Evolutionary conservation across 2,797 vertebrate genomes (phyloP).

Genomic region (Argentina silus): DNA sequence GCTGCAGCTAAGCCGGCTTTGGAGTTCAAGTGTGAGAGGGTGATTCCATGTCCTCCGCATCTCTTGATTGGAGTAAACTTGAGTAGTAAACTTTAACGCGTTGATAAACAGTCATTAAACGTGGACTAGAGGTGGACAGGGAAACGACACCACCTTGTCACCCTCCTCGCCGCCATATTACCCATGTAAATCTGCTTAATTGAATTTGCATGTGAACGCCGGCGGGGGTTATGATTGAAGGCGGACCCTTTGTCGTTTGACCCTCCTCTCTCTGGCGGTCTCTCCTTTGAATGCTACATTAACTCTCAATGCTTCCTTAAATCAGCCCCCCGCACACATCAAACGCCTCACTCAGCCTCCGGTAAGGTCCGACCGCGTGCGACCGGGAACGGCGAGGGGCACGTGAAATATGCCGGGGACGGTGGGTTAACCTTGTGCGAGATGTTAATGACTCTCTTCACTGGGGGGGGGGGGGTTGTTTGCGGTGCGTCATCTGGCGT

Average conservation of each 20-base stretch:
- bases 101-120: constrained; percentile 20
- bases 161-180: constrained; percentile 35
- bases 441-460: constrained; percentile 55
- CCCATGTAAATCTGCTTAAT: constrained; percentile 65
- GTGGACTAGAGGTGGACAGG: constrained; percentile 28
- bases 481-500: constrained; percentile 40
- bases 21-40: neutral
- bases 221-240: constrained; percentile 66
- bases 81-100: neutral
- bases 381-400: constrained; percentile 41
- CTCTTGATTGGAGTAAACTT: too few relatives aligned
- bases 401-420: constrained; percentile 65
- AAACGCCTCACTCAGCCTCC: constrained; percentile 23
- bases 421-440: constrained; percentile 47
- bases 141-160: constrained; percentile 28
- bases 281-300: constrained; percentile 53
- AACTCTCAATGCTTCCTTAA: constrained; percentile 61
- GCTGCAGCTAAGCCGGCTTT: too few relatives aligned
- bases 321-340: constrained; percentile 56
- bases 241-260: constrained; percentile 51
- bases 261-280: constrained; percentile 38
- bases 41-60: constrained; percentile 19
- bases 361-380: neutral
- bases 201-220: constrained; percentile 61
- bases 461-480: constrained; percentile 51